Evolutionary conservation across 2,888 invertebrate genomes (phyloP).

Genomic region (Phymatocera aterrima): DNA sequence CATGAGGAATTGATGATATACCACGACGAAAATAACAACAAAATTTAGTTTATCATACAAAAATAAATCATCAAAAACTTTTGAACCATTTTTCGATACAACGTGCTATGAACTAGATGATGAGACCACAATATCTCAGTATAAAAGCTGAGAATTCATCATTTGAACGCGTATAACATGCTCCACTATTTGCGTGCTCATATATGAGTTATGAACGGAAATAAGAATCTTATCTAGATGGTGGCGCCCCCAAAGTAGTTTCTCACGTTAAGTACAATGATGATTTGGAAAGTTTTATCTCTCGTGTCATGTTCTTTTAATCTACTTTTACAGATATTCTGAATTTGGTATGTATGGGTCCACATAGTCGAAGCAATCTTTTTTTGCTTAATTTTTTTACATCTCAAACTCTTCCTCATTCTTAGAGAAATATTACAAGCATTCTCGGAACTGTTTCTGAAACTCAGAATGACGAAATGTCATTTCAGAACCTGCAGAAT

Average conservation of each 20-base stretch:
- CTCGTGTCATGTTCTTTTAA: not conserved
- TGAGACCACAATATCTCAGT: not conserved
- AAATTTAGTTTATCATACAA: too few relatives aligned
- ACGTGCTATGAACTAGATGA: not conserved
- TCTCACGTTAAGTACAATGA: not conserved
- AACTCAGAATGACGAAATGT: too few relatives aligned
- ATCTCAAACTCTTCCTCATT: too few relatives aligned
- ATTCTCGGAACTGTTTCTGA: too few relatives aligned
- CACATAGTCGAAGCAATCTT: too few relatives aligned
- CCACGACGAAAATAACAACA: too few relatives aligned
- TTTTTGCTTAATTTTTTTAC: not conserved
- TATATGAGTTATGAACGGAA: not conserved
- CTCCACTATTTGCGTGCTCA: not conserved
- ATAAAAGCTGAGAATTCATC: not conserved
- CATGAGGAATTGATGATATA: too few relatives aligned
- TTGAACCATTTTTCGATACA: too few relatives aligned
- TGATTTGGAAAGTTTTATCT: not conserved
- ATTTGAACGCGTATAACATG: not conserved
- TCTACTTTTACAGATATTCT: not conserved
- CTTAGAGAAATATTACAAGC: too few relatives aligned
- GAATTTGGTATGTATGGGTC: not conserved
- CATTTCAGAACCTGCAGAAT: too few relatives aligned
- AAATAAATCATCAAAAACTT: too few relatives aligned
- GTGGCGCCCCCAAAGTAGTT: constrained; percentile 1
- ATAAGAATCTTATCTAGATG: not conserved